Conservation (phyloP, 2,113 vertebrate genomes). For the Cephalopterus ornatus region DNA sequence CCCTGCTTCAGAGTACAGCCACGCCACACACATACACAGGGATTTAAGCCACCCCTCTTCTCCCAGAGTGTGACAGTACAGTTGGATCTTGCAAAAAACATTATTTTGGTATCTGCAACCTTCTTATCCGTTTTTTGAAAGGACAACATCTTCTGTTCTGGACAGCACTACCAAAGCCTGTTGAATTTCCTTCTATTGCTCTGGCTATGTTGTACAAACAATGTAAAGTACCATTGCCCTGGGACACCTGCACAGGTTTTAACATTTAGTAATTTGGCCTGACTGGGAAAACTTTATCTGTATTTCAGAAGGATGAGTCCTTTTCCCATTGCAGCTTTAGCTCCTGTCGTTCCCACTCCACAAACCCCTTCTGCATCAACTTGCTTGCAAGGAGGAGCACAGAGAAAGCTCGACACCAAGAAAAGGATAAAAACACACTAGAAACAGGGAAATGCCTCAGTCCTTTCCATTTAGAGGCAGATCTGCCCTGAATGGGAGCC, state of each 20-base stretch:
- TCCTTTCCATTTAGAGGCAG: constrained; percentile 33
- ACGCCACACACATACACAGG: neutral
- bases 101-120: neutral
- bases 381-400: neutral
- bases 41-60: neutral
- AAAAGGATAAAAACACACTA: neutral
- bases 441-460: neutral
- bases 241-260: neutral
- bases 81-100: neutral
- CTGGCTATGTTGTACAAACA: neutral
- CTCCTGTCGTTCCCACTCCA: neutral
- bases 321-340: neutral
- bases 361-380: neutral
- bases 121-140: neutral
- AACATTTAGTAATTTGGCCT: neutral
- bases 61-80: neutral
- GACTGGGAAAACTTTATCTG: neutral
- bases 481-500: constrained; percentile 33
- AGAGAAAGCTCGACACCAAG: constrained; percentile 9
- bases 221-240: neutral
- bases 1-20: neutral
- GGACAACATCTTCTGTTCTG: neutral
- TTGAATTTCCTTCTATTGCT: neutral
- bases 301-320: neutral
- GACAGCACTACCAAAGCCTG: neutral